Percentiles rank a stretch among this genome's conserved stretches.
phyloP scores from a whole-genome alignment of 2,797 vertebrate species.

The Neosilurus mollespiculum region DNA sequence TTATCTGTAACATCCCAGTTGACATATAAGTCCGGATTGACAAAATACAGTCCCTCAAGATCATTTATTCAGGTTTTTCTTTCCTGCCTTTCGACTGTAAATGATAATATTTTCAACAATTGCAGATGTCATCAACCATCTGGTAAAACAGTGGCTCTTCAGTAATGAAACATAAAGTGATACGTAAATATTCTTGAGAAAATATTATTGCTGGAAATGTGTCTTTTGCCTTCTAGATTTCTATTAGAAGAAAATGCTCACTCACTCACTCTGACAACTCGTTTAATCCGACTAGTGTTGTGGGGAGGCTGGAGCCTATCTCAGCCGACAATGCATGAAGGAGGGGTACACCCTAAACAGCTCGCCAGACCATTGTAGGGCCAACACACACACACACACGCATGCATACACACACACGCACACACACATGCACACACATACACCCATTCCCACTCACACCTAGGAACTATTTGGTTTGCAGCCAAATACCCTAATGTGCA shows the following conservation, averaged over 20 bases:
- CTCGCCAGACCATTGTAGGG: too few relatives aligned
- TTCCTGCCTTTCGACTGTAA: conserved; percentile 25
- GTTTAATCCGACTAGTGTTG: too few relatives aligned
- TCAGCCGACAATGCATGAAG: too few relatives aligned
- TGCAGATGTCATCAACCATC: conserved; percentile 1
- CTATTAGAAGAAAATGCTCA: not conserved
- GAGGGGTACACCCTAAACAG: too few relatives aligned
- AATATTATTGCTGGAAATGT: conserved; percentile 4
- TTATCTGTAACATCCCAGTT: conserved; percentile 21
- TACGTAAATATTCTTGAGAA: not conserved
- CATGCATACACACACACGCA: too few relatives aligned
- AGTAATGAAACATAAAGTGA: conserved; percentile 16
- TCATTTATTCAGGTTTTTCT: conserved; percentile 16
- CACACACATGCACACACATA: too few relatives aligned
- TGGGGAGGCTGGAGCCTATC: too few relatives aligned
- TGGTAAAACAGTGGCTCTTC: conserved; percentile 13
- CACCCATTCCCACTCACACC: too few relatives aligned
- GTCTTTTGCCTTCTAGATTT: conserved; percentile 1
- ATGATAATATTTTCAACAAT: conserved; percentile 24
- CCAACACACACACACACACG: too few relatives aligned
- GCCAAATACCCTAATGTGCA: too few relatives aligned
- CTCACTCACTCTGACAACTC: too few relatives aligned
- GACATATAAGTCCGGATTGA: conserved; percentile 12
- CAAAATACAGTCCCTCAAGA: conserved; percentile 12
- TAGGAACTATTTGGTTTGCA: too few relatives aligned